Evolutionary conservation across 2,113 vertebrate genomes (phyloP), one percentile per base, ranked within the genome.

Genomic region (Gadus chalcogrammus): DNA sequence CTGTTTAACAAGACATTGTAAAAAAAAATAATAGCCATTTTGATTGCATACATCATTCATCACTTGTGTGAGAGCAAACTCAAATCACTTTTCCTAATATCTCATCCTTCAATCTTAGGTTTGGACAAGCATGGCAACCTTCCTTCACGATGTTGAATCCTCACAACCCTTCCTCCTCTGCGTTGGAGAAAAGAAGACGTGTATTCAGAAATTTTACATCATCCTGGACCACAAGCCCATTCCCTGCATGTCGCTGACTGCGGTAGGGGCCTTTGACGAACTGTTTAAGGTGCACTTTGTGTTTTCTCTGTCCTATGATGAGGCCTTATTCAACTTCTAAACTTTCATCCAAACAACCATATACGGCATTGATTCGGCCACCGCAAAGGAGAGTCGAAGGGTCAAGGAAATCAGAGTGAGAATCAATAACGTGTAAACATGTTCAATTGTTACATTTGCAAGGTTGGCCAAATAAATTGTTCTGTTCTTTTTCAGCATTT

Each of bases 301-400:
- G 7, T 66, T 66, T 18, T 35, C 65, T n/a, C 35, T 66, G 17
- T n/a, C 38, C 16, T 48, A 66, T n/a, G 65, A 66, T 18, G 65
- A 66, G 65, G 38, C 65, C n/a, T 53, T 66, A n/a, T 48, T 20
- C 38, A 66, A 66, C 65, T 66, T 66, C 65, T 42, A 66, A 38
- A 66, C 38, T 13, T 66, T 66, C 38, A 66, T 66, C 65, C 65
- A 66, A 66, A 48, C 22, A 18, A 66, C 65, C 9, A 11, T 59
- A 22, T 59, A 69, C 38, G 67, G 67, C 55, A 69, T 60, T 42
- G 67, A 69, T 22, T 28, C 61, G 64, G 64, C 24, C 42, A 65
- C 62, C 35, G 62, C 62, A 31, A 65, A 65, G 24, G 24, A 24
- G 24, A 24, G 24, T 24, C 24, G 1, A 24, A 24, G 66, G 53